Evolutionary conservation across 2,888 invertebrate genomes (phyloP).

Genomic region (Oegoconia quadripuncta): DNA sequence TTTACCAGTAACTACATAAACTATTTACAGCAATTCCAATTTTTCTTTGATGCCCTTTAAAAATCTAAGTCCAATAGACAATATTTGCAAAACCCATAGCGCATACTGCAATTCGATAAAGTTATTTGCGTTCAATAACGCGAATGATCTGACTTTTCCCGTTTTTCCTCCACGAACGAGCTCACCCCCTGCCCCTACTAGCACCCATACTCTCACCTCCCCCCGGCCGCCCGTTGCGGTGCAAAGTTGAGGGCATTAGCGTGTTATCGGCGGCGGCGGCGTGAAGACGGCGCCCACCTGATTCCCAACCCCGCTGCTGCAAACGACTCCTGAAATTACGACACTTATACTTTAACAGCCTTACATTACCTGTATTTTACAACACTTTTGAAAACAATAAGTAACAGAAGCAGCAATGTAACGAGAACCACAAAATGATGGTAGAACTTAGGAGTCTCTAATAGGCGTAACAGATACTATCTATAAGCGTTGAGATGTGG

Average conservation of each 20-base stretch:
- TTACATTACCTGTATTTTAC: slow-evolving; percentile 33
- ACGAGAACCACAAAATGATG: slow-evolving; percentile 7
- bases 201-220: slow-evolving; percentile 37
- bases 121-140: slow-evolving; percentile 74
- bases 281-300: slow-evolving; percentile 78
- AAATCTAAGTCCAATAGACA: too few relatives aligned
- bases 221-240: slow-evolving; percentile 60
- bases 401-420: slow-evolving; percentile 39
- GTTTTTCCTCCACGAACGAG: slow-evolving; percentile 65
- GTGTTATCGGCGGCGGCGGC: slow-evolving; percentile 74
- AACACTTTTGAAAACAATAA: neutral
- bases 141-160: slow-evolving; percentile 74
- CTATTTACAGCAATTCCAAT: neutral
- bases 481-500: slow-evolving; percentile 77
- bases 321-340: slow-evolving; percentile 36
- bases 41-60: too few relatives aligned
- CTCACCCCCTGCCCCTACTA: slow-evolving; percentile 33
- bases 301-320: slow-evolving; percentile 42
- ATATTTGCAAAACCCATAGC: too few relatives aligned
- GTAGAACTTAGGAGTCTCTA: slow-evolving; percentile 29
- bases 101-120: slow-evolving; percentile 67
- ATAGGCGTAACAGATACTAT: slow-evolving; percentile 73
- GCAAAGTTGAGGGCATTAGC: slow-evolving; percentile 80
- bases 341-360: slow-evolving; percentile 14
- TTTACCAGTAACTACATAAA: neutral